phyloP scores from a whole-genome alignment of 2,113 vertebrate species.

The Pongo pygmaeus region DNA sequence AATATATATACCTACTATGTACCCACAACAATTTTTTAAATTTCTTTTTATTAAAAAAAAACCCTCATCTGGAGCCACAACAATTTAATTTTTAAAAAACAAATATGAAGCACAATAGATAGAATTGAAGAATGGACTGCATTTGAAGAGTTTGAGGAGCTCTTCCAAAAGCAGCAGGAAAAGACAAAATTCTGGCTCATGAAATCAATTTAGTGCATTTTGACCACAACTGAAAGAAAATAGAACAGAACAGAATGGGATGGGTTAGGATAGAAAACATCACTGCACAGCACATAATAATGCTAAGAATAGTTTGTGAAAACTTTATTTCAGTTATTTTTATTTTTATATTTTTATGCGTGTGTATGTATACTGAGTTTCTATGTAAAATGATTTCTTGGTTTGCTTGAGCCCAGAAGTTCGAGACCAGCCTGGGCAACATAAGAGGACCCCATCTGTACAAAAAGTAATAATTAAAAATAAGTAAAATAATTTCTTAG shows the following conservation, averaged over 20 bases:
- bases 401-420: no score
- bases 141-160: not conserved
- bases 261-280: not conserved
- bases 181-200: not conserved
- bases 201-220: not conserved
- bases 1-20: no score
- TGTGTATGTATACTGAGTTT: not conserved
- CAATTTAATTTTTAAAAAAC: not conserved
- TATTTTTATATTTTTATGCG: not conserved
- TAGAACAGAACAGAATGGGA: not conserved
- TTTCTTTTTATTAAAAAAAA: no score
- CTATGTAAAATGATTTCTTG: not conserved
- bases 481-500: not conserved
- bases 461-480: not conserved
- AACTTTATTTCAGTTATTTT: not conserved
- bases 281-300: not conserved
- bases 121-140: not conserved
- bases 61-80: no score
- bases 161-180: not conserved
- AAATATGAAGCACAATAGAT: not conserved
- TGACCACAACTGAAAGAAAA: not conserved
- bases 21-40: no score
- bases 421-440: no score
- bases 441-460: no score
- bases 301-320: not conserved